Evolutionary conservation across 2,797 vertebrate species (phyloP), one percentile per base, ranked within the genome.

Genomic region (Halcyon leucocephala): DNA sequence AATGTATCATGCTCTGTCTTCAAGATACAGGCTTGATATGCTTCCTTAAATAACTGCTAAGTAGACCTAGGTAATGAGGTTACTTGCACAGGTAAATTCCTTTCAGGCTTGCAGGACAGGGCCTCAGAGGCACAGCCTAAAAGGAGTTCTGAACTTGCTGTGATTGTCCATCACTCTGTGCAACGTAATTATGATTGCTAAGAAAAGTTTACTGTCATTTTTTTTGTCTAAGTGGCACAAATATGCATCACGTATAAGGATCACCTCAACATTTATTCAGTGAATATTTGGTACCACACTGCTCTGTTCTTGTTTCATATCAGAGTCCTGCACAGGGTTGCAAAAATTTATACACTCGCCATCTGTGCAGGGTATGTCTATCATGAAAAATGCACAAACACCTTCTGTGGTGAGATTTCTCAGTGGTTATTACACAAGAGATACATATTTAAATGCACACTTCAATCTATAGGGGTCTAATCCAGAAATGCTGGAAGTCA

Each of bases 321-420:
- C 12, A 46, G 55, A 62, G 81, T 82, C 72, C 51, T 73, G 49
- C 52, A 60, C 13, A 8, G 37, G 86, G 48, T 71, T 90, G 60
- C 64, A 91, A 90, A 64, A 88, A 52, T 79, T 87, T 76, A 55
- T 55, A 90, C 39, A n/a, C 25, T 90, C 41, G 44, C 73, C 85
- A 91, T 84, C 89, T 94, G 84, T 77, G 48, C 48, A 73, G 85
- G 46, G 31, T 58, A 66, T 26, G 44, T 35, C 80, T 66, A 66
- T 20, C 48, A 73, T 46, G 86, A 70, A 79, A 94, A 92, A 83
- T 82, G 66, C 55, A 89, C 35, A 72, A 76, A 88, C 64, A 73
- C 77, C 77, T 96, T 95, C 80, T 73, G 91, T 58, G 48, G 80
- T 93, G 85, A 93, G 70, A 91, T 84, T 84, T 90, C 70, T 73